These are phyloP conservation scores for Aphodius granarius DNA, from an alignment of 2,888 invertebrate genomes.

Conservation along the genomic window DNA sequence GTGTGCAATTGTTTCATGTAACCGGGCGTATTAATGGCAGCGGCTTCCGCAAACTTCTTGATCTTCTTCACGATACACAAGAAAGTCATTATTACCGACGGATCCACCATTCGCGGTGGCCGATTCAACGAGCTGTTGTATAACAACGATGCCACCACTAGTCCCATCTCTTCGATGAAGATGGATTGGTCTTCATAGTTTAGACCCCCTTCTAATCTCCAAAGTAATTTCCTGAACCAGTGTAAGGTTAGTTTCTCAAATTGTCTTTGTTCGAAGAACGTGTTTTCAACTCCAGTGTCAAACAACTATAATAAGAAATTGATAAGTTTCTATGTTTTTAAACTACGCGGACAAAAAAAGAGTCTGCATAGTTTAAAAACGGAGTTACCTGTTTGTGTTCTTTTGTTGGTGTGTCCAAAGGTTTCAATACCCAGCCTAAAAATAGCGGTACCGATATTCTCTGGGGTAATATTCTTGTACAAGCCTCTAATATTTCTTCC, in stretches of 20 bases:
- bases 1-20: slow-evolving; percentile 24
- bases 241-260: slow-evolving; percentile 14
- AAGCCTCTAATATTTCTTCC: slow-evolving; percentile 42
- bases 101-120: slow-evolving; percentile 12
- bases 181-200: slow-evolving; percentile 44
- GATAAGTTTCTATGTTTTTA: not conserved
- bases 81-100: slow-evolving; percentile 20
- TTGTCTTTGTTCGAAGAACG: slow-evolving; percentile 55
- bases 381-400: slow-evolving; percentile 34
- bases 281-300: slow-evolving; percentile 66
- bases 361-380: slow-evolving; percentile 4
- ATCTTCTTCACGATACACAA: slow-evolving; percentile 26
- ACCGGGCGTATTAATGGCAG: slow-evolving; percentile 17
- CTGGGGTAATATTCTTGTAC: slow-evolving; percentile 36
- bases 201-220: slow-evolving; percentile 38
- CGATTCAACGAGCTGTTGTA: slow-evolving; percentile 37
- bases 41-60: slow-evolving; percentile 25
- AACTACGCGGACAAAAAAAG: not conserved
- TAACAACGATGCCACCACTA: slow-evolving; percentile 42
- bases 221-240: slow-evolving; percentile 34
- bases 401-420: slow-evolving; percentile 29
- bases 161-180: slow-evolving; percentile 45
- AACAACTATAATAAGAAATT: slow-evolving; percentile 58
- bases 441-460: slow-evolving; percentile 41
- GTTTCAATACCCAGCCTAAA: slow-evolving; percentile 43